Base-by-base conservation (phyloP, 2,888 invertebrate species). In the Tipula confusa region DNA sequence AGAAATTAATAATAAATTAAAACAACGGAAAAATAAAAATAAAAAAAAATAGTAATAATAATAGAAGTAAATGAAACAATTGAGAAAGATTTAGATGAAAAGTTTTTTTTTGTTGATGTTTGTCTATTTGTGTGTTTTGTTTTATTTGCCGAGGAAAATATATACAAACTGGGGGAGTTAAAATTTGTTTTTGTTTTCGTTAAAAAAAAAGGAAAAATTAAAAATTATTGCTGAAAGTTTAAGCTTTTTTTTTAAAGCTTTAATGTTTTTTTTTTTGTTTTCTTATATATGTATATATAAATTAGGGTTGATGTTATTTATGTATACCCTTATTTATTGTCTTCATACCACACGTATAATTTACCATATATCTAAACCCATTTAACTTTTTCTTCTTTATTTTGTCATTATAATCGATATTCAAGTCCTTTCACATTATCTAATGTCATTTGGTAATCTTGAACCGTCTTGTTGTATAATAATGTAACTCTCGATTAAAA, bases 71-170 rank as follows among this genome's bases (percentile, higher is more conserved):
- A 64, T 64, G 64, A 64, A 64, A 64, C 64, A 64, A 64, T 64
- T 64, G 64, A 64, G 64, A 64, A 64, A 64, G 64, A 64, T 64
- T 64, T 64, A 64, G 64, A 64, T 64, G 64, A 64, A 64, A 64
- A 64, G 64, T 64, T 64, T 64, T 64, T 38, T 64, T 64, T 9
- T 64, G 3, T 43, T 43, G 4, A 15, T 43, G 4, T 64, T 43
- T 64, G 64, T 64, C 64, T 64, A 64, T 64, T 64, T 43, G 18
- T 43, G 43, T 43, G 43, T 43, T 43, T 43, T 64, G 64, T 64
- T 64, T 64, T 64, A 64, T 64, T 64, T 64, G 24, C n/a, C n/a
- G 24, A 64, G 43, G 11, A 64, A 24, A 64, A 64, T 64, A 64
- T 9, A 18, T 24, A 24, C 6, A 64, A 48, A 48, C 48, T 48